Percentiles rank a stretch among this genome's conserved stretches.
Evolutionary conservation across 2,797 vertebrate genomes (phyloP).

Genomic region (Trachurus trachurus): DNA sequence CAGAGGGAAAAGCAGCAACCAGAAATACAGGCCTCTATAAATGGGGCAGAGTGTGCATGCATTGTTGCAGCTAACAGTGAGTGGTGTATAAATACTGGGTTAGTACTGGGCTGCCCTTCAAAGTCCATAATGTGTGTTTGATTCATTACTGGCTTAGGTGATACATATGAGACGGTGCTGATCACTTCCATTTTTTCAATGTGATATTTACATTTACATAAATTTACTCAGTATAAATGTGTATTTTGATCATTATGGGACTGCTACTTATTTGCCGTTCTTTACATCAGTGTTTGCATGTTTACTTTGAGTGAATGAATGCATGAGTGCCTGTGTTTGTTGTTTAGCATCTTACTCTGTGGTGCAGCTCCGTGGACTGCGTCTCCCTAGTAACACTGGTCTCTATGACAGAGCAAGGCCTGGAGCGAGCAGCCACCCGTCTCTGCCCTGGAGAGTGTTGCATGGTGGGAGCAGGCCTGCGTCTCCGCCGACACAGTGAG

Average conservation of each 20-base stretch:
- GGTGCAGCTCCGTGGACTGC: slow-evolving; percentile 75
- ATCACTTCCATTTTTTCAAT: slow-evolving; percentile 11
- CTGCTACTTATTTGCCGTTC: slow-evolving; percentile 9
- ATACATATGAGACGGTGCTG: slow-evolving; percentile 76
- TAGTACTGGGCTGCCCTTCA: slow-evolving; percentile 74
- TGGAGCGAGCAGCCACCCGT: slow-evolving; percentile 68
- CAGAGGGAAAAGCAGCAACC: slow-evolving; percentile 62
- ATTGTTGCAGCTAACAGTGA: slow-evolving; percentile 75
- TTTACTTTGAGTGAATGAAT: slow-evolving; percentile 36
- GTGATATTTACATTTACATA: too few relatives aligned
- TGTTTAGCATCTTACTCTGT: slow-evolving; percentile 82
- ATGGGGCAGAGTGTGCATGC: slow-evolving; percentile 76
- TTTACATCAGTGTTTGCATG: slow-evolving; percentile 17
- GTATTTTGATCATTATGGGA: neutral
- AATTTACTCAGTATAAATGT: neutral
- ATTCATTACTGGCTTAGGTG: slow-evolving; percentile 77
- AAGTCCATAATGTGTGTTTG: slow-evolving; percentile 70
- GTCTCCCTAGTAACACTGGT: slow-evolving; percentile 78
- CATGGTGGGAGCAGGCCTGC: slow-evolving; percentile 63
- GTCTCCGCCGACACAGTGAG: slow-evolving; percentile 74
- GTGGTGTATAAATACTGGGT: slow-evolving; percentile 75
- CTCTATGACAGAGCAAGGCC: slow-evolving; percentile 87
- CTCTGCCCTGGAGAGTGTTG: slow-evolving; percentile 67
- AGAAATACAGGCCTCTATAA: slow-evolving; percentile 74
- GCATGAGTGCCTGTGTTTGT: slow-evolving; percentile 53